These are phyloP conservation scores for Craterocephalus amniculus DNA, from an alignment of 2,797 vertebrate genomes.

Conservation along the genomic window DNA sequence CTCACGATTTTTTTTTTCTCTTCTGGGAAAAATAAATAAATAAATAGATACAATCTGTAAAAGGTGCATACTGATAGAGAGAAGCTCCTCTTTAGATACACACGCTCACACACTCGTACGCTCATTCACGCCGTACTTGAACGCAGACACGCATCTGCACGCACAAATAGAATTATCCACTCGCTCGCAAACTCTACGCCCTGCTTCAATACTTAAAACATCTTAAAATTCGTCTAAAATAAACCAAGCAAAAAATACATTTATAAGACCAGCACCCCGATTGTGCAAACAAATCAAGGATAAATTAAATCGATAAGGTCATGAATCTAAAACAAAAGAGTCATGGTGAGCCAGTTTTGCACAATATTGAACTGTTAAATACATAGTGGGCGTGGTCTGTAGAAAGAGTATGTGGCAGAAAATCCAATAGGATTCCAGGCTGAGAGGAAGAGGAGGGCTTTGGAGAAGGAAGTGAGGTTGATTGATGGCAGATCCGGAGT, in stretches of 20 bases:
- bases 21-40: conserved; percentile 87
- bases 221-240: conserved; percentile 82
- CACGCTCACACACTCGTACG: conserved; percentile 55
- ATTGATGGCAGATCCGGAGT: conserved; percentile 56
- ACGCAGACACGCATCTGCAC: conserved; percentile 63
- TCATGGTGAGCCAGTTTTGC: conserved; percentile 80
- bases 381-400: conserved; percentile 78
- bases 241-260: conserved; percentile 78
- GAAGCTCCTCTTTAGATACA: conserved; percentile 71
- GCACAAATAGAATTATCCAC: conserved; percentile 70
- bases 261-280: conserved; percentile 77
- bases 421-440: conserved; percentile 66
- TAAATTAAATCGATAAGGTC: conserved; percentile 78
- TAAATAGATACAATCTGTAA: conserved; percentile 86
- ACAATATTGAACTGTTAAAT: conserved; percentile 78
- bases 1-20: conserved; percentile 70
- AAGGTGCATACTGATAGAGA: conserved; percentile 83
- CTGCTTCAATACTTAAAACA: conserved; percentile 80
- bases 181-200: conserved; percentile 73
- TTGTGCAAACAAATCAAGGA: conserved; percentile 80
- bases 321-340: conserved; percentile 78
- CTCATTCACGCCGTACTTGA: conserved; percentile 71
- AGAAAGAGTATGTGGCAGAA: conserved; percentile 68
- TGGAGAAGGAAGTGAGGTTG: conserved; percentile 63
- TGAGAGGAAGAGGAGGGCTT: conserved; percentile 72